These are phyloP conservation scores for Cephalopterus ornatus DNA, from an alignment of 2,113 vertebrate genomes.

Conservation along the genomic window DNA sequence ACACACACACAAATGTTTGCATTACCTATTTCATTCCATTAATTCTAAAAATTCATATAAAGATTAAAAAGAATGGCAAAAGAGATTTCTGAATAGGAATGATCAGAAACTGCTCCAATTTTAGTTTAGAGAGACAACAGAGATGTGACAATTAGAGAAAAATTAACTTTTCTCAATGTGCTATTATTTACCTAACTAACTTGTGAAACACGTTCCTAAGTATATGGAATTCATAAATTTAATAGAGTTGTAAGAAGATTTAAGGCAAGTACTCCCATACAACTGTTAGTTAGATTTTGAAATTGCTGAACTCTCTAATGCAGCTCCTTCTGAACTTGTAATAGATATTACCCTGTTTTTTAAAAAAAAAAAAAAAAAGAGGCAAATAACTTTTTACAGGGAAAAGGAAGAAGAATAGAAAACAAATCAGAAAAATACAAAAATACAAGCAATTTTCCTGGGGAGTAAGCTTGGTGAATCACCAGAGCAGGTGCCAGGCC, in stretches of 20 bases:
- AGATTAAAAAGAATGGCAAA: not conserved
- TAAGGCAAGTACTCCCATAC: not conserved
- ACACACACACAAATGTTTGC: not conserved
- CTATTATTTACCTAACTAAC: not conserved
- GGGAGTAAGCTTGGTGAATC: not conserved
- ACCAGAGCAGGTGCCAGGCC: not conserved
- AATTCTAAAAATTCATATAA: not conserved
- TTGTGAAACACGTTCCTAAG: not conserved
- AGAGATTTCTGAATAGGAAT: not conserved
- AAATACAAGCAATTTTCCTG: not conserved
- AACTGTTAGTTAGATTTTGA: not conserved
- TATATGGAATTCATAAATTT: not conserved
- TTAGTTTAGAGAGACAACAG: not conserved
- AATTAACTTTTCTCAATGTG: not conserved
- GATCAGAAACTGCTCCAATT: not conserved
- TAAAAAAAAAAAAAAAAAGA: not conserved
- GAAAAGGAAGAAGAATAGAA: not conserved
- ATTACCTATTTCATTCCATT: not conserved
- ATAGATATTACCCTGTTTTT: not conserved
- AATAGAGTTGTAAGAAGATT: not conserved
- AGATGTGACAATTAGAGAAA: not conserved
- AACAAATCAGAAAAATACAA: not conserved
- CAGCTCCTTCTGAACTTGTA: not conserved
- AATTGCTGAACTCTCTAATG: not conserved
- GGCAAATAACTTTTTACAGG: not conserved